Conservation (phyloP, 2,888 invertebrate species). For the Acanthopleura granulata region DNA sequence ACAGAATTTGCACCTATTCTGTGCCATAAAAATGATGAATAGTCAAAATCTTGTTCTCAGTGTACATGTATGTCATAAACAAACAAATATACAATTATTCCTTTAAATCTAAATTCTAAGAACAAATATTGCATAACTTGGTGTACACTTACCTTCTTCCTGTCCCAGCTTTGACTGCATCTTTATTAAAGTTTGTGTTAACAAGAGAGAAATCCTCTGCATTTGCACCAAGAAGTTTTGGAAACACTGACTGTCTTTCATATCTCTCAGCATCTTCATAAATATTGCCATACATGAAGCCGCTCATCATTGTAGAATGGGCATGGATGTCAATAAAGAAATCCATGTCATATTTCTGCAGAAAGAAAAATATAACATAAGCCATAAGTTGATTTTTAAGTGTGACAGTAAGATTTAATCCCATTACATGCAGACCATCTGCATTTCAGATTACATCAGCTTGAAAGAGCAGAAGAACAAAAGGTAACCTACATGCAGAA, state of each 20-base stretch:
- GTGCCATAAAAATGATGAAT: too few relatives aligned
- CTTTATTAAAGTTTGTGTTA: slow-evolving; percentile 94
- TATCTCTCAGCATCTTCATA: slow-evolving; percentile 73
- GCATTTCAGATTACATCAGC: too few relatives aligned
- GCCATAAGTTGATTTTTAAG: background rate
- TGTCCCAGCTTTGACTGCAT: slow-evolving; percentile 86
- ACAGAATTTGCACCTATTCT: too few relatives aligned
- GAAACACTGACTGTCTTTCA: slow-evolving; percentile 94
- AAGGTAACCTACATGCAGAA: too few relatives aligned
- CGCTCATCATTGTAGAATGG: slow-evolving; percentile 90
- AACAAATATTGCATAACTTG: too few relatives aligned
- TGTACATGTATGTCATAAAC: too few relatives aligned
- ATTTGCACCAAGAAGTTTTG: slow-evolving; percentile 88
- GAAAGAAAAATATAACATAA: slow-evolving; percentile 41
- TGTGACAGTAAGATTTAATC: too few relatives aligned
- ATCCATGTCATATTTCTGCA: slow-evolving; percentile 82
- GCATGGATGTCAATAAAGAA: slow-evolving; percentile 96
- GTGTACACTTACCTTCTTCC: slow-evolving; percentile 79
- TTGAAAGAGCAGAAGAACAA: too few relatives aligned
- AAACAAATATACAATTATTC: too few relatives aligned
- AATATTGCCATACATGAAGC: slow-evolving; percentile 93
- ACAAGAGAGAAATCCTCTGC: slow-evolving; percentile 89
- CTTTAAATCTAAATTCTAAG: too few relatives aligned
- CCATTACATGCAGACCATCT: too few relatives aligned
- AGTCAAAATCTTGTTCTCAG: too few relatives aligned